Evolutionary conservation across 2,888 invertebrate genomes (phyloP).

Genomic region (Podotricha telesiphe): DNA sequence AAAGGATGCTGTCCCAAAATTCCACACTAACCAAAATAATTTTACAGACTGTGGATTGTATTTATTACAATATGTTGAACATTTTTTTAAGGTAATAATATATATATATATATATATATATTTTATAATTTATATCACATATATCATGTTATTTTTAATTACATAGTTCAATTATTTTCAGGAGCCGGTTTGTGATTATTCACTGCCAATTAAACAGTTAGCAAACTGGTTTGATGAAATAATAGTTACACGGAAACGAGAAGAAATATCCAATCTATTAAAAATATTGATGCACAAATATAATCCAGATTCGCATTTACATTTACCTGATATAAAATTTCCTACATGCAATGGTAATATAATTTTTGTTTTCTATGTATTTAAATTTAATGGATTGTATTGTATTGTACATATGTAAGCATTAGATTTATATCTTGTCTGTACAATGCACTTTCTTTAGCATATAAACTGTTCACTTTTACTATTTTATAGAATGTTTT

Average conservation of each 20-base stretch:
- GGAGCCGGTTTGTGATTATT: slow-evolving; percentile 92
- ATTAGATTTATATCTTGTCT: too few relatives aligned
- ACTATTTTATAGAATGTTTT: too few relatives aligned
- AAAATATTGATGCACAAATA: slow-evolving; percentile 89
- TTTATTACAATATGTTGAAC: slow-evolving; percentile 97
- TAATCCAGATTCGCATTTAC: slow-evolving; percentile 86
- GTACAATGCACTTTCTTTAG: too few relatives aligned
- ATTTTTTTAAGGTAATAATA: slow-evolving; percentile 91
- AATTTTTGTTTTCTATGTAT: not conserved
- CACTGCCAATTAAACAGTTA: slow-evolving; percentile 91
- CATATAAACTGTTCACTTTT: too few relatives aligned
- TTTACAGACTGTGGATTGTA: slow-evolving; percentile 98
- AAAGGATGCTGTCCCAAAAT: slow-evolving; percentile 94
- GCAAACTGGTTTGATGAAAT: slow-evolving; percentile 94
- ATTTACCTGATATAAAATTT: slow-evolving; percentile 88
- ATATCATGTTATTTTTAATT: slow-evolving; percentile 22
- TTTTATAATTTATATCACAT: not conserved
- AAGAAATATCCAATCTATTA: slow-evolving; percentile 92
- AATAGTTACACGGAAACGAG: slow-evolving; percentile 92
- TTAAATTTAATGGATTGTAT: not conserved
- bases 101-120: too few relatives aligned
- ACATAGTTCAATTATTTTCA: slow-evolving; percentile 65
- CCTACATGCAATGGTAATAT: slow-evolving; percentile 88
- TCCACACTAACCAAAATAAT: slow-evolving; percentile 98
- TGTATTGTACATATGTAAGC: too few relatives aligned